Base-by-base conservation (phyloP, 1,140 invertebrate species). In the Zaprionus taronus region DNA sequence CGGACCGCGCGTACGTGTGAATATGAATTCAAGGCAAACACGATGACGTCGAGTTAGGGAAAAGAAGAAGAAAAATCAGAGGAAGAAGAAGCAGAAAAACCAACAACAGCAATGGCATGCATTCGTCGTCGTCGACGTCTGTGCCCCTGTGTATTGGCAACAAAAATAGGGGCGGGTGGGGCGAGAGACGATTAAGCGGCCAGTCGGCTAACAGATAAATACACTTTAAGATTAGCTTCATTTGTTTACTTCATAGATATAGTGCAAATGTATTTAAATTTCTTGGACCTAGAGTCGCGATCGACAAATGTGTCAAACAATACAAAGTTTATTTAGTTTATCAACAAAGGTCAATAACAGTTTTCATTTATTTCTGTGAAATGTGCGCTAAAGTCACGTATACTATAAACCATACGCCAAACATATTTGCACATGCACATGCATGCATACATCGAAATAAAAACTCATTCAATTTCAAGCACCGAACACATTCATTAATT, bases 1-100 rank as follows among this genome's bases (percentile, higher is more conserved):
- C 72, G 60, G 53, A 78, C 60, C 53, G 53, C 41, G 41, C 64
- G 56, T 65, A 38, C 44, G 53, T 58, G 71, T 71, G 66, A 77
- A 61, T 70, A 63, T 64, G 28, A 72, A 83, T 83, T 83, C 81
- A 83, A 83, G 81, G 81, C 81, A 83, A 83, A 80, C 80, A 80
- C 72, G 73, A 77, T 86, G 83, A 86, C 83, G 83, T 86, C 77
- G 75, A 79, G 71, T n/a, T 57, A 61, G 69, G 36, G 38, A 36
- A 4, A 49, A 53, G 74, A 66, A 72, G 31, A 34, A 28, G 26
- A 28, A 6, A 7, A 7, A 28, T 0, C 24, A 26, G 56, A 80
- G 77, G 81, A 61, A 83, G 69, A 80, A 80, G 81, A 61, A 83
- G 69, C 55, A 77, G 68, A 67, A 49, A 47, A 47, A n/a, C 61